These are phyloP conservation scores for Arenaria interpres DNA, from an alignment of 2,113 vertebrate genomes.

Conservation along the genomic window DNA sequence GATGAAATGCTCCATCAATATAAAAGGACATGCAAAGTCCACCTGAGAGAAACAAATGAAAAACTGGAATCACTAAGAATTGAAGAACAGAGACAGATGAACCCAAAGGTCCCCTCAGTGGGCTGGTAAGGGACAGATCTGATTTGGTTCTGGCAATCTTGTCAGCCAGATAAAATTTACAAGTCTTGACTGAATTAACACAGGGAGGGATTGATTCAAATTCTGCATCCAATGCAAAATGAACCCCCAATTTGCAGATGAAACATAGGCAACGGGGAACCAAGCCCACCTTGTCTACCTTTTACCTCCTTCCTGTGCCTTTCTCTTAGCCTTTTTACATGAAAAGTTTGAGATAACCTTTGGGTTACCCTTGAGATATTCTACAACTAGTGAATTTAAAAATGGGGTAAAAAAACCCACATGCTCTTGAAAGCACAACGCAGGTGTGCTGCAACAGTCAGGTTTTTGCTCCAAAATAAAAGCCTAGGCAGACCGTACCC, in stretches of 20 bases:
- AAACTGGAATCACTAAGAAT: not conserved
- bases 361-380: not conserved
- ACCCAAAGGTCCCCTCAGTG: not conserved
- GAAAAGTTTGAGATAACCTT: not conserved
- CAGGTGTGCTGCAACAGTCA: not conserved
- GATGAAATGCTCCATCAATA: conserved; percentile 3
- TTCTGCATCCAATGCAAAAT: not conserved
- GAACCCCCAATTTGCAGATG: not conserved
- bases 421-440: not conserved
- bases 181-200: not conserved
- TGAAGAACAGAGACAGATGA: not conserved
- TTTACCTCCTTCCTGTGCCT: not conserved
- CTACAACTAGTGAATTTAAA: not conserved
- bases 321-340: not conserved
- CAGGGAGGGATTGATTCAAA: not conserved
- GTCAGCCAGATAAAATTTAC: not conserved
- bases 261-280: not conserved
- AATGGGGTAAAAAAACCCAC: accelerated
- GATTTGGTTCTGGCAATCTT: not conserved
- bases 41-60: not conserved
- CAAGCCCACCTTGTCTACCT: not conserved
- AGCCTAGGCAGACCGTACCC: not conserved
- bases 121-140: not conserved
- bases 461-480: not conserved
- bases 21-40: not conserved